A percentile compares a stretch with the other conserved stretches of the same genome.
Evolutionary conservation across 2,888 invertebrate genomes (phyloP).

Genomic region (Entomobrya proxima): DNA sequence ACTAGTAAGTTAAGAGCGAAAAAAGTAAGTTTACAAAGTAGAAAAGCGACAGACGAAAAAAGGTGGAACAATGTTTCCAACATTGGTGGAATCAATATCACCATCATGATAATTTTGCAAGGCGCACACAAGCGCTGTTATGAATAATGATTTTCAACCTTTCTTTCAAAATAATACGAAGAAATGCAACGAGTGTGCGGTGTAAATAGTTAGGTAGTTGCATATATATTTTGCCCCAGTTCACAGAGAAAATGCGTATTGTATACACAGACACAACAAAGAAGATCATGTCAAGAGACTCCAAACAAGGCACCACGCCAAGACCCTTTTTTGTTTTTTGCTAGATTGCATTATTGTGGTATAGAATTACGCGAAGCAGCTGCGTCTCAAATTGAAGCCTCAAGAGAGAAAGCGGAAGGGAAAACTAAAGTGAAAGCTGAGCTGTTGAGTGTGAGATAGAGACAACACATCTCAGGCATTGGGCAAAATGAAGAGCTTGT

Average conservation of each 20-base stretch:
- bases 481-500: slow-evolving; percentile 45
- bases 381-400: slow-evolving; percentile 6
- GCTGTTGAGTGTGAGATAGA: neutral
- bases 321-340: neutral
- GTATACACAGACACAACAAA: neutral
- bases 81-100: too few species aligned
- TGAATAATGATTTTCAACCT: too few species aligned
- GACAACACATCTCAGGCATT: neutral
- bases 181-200: too few species aligned
- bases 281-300: neutral
- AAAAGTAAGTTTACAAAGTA: neutral
- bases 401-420: slow-evolving; percentile 28
- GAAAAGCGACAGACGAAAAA: neutral
- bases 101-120: too few species aligned
- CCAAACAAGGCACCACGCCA: too few species aligned
- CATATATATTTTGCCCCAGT: too few species aligned
- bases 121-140: too few species aligned
- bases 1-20: neutral
- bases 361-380: neutral
- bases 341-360: slow-evolving; percentile 11
- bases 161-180: too few species aligned
- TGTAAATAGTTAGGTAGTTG: too few species aligned
- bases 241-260: neutral
- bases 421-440: slow-evolving; percentile 46
- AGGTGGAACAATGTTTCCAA: too few species aligned